These are phyloP conservation scores for Prosapia bicincta DNA, from an alignment of 2,888 invertebrate genomes.

Conservation along the genomic window DNA sequence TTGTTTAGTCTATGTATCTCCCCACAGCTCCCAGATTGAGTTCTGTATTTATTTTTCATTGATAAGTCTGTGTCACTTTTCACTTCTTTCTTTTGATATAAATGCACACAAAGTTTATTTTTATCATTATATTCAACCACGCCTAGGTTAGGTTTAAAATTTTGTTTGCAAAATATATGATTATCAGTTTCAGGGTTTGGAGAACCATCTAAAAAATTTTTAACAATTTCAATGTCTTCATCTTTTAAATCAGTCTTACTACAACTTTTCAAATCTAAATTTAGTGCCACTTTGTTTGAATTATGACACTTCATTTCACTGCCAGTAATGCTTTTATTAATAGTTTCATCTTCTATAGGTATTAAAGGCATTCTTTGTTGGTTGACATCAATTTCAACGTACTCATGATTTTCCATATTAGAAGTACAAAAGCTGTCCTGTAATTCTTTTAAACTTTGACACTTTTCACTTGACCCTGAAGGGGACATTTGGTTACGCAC, in stretches of 20 bases:
- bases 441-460: slow-evolving; percentile 21
- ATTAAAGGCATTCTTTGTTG: neutral
- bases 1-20: slow-evolving; percentile 36
- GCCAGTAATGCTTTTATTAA: neutral
- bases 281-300: slow-evolving; percentile 7
- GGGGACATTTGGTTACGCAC: slow-evolving; percentile 32
- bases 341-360: neutral
- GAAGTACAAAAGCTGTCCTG: slow-evolving; percentile 7
- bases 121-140: neutral
- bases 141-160: neutral
- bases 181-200: slow-evolving; percentile 5
- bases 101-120: slow-evolving; percentile 8
- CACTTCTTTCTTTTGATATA: slow-evolving; percentile 41
- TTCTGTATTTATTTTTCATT: slow-evolving; percentile 15
- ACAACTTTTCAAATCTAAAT: slow-evolving; percentile 13
- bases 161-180: neutral
- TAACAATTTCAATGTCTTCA: slow-evolving; percentile 15
- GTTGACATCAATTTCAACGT: neutral
- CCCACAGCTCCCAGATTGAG: slow-evolving; percentile 30
- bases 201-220: slow-evolving; percentile 10
- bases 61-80: slow-evolving; percentile 33
- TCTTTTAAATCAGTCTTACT: slow-evolving; percentile 11
- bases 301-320: slow-evolving; percentile 10
- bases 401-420: neutral
- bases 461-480: slow-evolving; percentile 6